These are phyloP conservation scores for Oceanites oceanicus DNA, from an alignment of 2,113 vertebrate genomes.

Conservation along the genomic window DNA sequence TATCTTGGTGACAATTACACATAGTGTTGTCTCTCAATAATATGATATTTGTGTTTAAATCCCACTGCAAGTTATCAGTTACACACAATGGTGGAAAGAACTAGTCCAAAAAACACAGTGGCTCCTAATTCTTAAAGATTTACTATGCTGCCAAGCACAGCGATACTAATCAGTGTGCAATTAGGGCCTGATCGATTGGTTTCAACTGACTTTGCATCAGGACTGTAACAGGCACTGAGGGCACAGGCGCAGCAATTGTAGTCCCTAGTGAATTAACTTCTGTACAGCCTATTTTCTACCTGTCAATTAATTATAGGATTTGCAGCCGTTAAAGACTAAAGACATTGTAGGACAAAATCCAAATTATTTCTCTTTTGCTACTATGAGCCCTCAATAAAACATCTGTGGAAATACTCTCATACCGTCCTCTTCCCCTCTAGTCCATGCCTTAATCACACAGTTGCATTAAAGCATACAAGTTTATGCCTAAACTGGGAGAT, in stretches of 20 bases:
- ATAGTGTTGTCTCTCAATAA: slow-evolving; percentile 13
- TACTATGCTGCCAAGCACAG: slow-evolving; percentile 49
- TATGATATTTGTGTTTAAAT: slow-evolving; percentile 40
- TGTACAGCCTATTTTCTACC: slow-evolving; percentile 43
- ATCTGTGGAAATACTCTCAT: neutral
- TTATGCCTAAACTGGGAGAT: neutral
- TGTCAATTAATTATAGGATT: slow-evolving; percentile 34
- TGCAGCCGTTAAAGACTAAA: slow-evolving; percentile 29
- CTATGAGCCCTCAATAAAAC: neutral
- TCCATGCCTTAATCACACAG: neutral
- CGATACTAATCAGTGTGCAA: slow-evolving; percentile 55
- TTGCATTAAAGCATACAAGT: neutral
- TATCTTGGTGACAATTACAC: slow-evolving; percentile 57
- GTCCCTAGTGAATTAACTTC: slow-evolving; percentile 37
- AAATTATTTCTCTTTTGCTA: neutral
- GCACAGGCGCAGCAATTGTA: neutral
- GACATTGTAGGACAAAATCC: neutral
- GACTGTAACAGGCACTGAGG: slow-evolving; percentile 28
- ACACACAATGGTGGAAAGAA: slow-evolving; percentile 25
- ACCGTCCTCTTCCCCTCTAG: neutral
- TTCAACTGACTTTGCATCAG: slow-evolving; percentile 62
- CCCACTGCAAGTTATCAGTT: slow-evolving; percentile 30
- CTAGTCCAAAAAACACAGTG: slow-evolving; percentile 32
- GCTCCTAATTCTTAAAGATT: slow-evolving; percentile 54
- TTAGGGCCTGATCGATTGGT: slow-evolving; percentile 57